A percentile compares a stretch with the other conserved stretches of the same genome.
Conservation (phyloP, 2,113 vertebrate genomes). For the Phycodurus eques region DNA sequence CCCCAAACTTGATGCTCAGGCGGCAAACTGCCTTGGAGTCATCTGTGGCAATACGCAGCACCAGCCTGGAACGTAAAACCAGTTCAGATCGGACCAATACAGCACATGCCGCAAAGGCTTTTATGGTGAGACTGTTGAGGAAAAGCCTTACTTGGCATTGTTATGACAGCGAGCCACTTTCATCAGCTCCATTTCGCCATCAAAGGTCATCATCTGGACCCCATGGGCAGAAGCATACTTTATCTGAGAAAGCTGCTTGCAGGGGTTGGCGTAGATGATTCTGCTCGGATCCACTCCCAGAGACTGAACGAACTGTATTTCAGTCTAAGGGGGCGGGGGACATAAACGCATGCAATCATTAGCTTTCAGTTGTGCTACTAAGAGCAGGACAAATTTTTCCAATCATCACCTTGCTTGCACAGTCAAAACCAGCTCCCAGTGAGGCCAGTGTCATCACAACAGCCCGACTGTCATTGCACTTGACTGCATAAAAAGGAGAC, state of each 20-base stretch:
- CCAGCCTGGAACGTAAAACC: conserved; percentile 73
- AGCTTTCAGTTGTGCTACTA: not conserved
- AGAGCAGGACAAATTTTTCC: not conserved
- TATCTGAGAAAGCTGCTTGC: conserved; percentile 97
- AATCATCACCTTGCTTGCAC: conserved; percentile 90
- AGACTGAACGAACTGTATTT: conserved; percentile 92
- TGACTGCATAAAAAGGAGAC: conserved; percentile 92
- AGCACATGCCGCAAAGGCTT: accelerated
- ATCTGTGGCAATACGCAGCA: conserved; percentile 93
- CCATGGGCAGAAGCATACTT: conserved; percentile 91
- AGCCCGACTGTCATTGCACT: conserved; percentile 89
- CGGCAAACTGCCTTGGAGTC: conserved; percentile 94
- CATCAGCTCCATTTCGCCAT: conserved; percentile 93
- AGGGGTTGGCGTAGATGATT: conserved; percentile 98
- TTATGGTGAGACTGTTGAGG: not conserved
- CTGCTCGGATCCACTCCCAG: conserved; percentile 85
- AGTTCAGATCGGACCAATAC: not conserved
- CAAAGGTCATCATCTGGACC: conserved; percentile 98
- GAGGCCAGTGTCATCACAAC: conserved; percentile 86
- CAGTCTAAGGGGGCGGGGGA: conserved; percentile 72
- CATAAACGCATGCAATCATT: conserved; percentile 5
- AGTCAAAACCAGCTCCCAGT: conserved; percentile 92
- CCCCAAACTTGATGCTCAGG: conserved; percentile 95
- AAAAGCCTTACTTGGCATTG: conserved; percentile 86
- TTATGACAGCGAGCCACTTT: conserved; percentile 91